Evolutionary conservation across 2,797 vertebrate species (phyloP), one percentile per base, ranked within the genome.

Genomic region (Lutjanus campechanus): DNA sequence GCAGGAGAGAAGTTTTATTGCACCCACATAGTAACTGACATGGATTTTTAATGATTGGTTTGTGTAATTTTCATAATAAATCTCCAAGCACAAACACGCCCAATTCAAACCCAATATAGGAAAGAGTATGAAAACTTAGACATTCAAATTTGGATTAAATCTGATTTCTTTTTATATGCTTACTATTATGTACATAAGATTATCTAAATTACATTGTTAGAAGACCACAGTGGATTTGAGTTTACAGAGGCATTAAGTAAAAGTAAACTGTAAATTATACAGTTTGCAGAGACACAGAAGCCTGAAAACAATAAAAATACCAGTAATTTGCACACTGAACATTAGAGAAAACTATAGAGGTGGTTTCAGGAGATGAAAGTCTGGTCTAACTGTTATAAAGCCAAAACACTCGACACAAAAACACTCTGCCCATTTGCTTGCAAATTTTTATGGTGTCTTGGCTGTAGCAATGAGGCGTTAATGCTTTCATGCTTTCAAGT

Each of bases 361-460:
- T 25, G 19, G 5, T 47, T 59, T 44, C 13, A 58, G 51, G 53
- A 54, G 1, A 59, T 25, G 2, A 54, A 49, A 8, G 9, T 25
- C 60, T 8, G 29, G 64, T 73, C 11, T 2, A n/a, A 64, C 20
- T 43, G 17, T 50, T 36, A 13, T 53, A 5, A 63, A 72, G 60
- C n/a, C n/a, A 46, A 68, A 41, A 68, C 29, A 46, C 12, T n/a
- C 46, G 16, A 29, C 50, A 46, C 17, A 40, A 15, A 62, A 43
- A 70, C 47, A 43, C 9, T 49, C 7, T 0, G 15, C 9, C 29
- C 36, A 49, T 61, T 68, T 29, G 15, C 36, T 16, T n/a, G 36
- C 20, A 73, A 44, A 41, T 22, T 67, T 22, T 49, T 5, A 47
- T 60, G 29, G 19, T 1, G 76, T 72, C 54, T 69, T 65, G 40